These are phyloP conservation scores for Acronicta aceris DNA, from an alignment of 2,888 invertebrate species.

Conservation along the genomic window DNA sequence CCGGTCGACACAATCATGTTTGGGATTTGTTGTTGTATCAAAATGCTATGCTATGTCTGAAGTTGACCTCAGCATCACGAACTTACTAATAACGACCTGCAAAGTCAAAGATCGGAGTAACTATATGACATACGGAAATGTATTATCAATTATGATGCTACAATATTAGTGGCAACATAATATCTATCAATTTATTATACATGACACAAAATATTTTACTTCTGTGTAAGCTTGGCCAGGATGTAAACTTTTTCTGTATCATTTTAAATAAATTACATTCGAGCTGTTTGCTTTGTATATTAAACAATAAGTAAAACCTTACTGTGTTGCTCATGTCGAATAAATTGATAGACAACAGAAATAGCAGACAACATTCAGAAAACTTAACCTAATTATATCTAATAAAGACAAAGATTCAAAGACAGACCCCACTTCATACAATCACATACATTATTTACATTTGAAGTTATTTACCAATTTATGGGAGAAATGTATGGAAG, in stretches of 20 bases:
- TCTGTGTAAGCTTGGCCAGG: conserved; percentile 9
- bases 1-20: conserved; percentile 74
- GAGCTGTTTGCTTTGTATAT: not conserved
- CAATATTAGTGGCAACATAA: conserved; percentile 49
- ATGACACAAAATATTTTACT: conserved; percentile 11
- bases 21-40: conserved; percentile 75
- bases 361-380: conserved; percentile 52
- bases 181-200: conserved; percentile 58
- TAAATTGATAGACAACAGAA: conserved; percentile 60
- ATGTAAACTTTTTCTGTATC: not conserved
- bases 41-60: conserved; percentile 79
- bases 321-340: conserved; percentile 28
- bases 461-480: conserved; percentile 32
- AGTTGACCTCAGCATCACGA: conserved; percentile 79
- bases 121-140: conserved; percentile 70
- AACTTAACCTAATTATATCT: conserved; percentile 52
- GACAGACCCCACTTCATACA: conserved; percentile 44
- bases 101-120: conserved; percentile 87
- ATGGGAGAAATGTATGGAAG: conserved; percentile 32
- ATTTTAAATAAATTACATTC: too few relatives aligned
- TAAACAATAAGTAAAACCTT: conserved; percentile 8
- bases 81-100: conserved; percentile 89
- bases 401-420: conserved; percentile 48
- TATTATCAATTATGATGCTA: conserved; percentile 28
- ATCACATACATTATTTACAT: conserved; percentile 51